Base-by-base conservation (phyloP, 2,888 invertebrate species). In the Deilephila porcellus region DNA sequence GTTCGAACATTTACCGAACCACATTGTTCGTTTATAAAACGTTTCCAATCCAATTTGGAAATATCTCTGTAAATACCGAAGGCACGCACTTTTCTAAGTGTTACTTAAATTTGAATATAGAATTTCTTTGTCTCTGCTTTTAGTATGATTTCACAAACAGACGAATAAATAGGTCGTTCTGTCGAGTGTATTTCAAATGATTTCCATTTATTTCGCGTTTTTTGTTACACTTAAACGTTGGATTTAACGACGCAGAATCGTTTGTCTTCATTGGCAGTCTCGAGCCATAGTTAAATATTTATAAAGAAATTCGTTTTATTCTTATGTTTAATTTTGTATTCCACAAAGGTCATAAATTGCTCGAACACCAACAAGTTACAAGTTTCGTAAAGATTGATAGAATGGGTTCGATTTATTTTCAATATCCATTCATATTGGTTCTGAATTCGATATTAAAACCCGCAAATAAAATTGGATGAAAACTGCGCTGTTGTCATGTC, bases 381-480 rank as follows among this genome's bases (percentile, higher is more conserved):
- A 45, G 19, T 62, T 62, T 14, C 56, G 29, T 70, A 53, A 45
- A 45, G 53, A 70, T 32, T 70, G 70, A 56, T 79, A 75, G 76
- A 77, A 75, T 75, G 76, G 52, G 45, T 53, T 70, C 60, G 72
- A 75, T 76, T 78, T 75, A 75, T 76, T 71, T 72, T 59, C 56
- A 25, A 70, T 74, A 73, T 74, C 29, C 64, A 75, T 76, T 29
- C 29, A 56, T 70, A 56, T 56, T 70, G 56, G 32, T n/a, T 70
- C 32, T 32, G 71, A 71, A 62, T 32, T 52, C 29, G 11, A 72
- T 53, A 53, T 72, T 32, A 63, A 14, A 63, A 52, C 14, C 19
- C 17, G 37, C 34, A 34, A 72, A 59, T 32, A 37, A 56, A 72
- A 59, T 64, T 19, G 34, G 53, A n/a, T 64, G 32, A 37, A 52